Evolutionary conservation across 1,140 invertebrate genomes (phyloP), one percentile per base, ranked within the genome.

Genomic region (Coelopa frigida): DNA sequence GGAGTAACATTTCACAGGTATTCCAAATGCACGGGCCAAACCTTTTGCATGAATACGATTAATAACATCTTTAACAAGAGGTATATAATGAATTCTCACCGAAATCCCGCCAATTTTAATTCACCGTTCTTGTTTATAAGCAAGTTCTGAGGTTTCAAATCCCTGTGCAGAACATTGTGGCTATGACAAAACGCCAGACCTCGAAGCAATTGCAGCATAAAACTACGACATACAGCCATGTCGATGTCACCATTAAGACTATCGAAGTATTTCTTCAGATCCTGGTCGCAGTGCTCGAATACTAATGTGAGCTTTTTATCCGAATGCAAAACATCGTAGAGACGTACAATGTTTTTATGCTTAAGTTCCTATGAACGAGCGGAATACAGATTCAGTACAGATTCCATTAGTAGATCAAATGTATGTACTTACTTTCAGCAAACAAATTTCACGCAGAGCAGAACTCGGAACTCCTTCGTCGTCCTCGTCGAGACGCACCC

Each of bases 261-360:
- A 69, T 99, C 97, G 73, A 99, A 99, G 69, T 99, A 99, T 67
- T 99, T 99, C 70, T 99, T 99, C 23, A 99, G 75, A 75, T 99
- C 97, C 72, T 98, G 94, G 73, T 99, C 96, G 70, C 96, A 99
- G 70, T 98, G 96, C 73, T 99, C 97, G 74, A 99, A 99, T 3
- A 99, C 96, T 42, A 99, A 72, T 12, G 94, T 98, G 15, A 99
- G 76, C 71, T 98, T 99, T 68, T 95, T 96, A 58, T 99, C 95
- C 67, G 92, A 95, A 63, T 99, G 96, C 23, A 99, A 74, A 15
- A 68, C 95, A 76, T 99, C 96, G 63, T 96, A 93, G 0, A 99
- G 75, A 23, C 93, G 79, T 5, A 99, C 95, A 55, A 99, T 97
- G 72, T 99, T 99, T 70, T 94, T 94, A 70, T 99, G 96, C 72